These are phyloP conservation scores for Acheta domesticus DNA, from an alignment of 2,888 invertebrate species.

Conservation along the genomic window DNA sequence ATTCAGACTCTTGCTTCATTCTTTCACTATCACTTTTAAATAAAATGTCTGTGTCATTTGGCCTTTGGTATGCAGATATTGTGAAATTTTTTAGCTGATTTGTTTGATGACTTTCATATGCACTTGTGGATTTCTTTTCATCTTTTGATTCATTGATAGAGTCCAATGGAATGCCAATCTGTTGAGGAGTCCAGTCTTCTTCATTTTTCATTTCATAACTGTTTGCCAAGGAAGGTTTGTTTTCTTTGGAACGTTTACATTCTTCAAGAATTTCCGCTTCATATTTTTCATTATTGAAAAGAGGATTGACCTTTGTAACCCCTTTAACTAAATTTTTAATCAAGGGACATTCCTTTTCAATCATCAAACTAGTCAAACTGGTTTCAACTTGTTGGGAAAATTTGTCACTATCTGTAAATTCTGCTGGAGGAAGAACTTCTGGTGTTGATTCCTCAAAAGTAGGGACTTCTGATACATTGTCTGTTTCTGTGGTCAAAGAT, in stretches of 20 bases:
- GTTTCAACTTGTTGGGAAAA: neutral
- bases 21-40: constrained; percentile 24
- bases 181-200: constrained; percentile 22
- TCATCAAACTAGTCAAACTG: neutral
- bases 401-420: neutral
- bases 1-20: constrained; percentile 5
- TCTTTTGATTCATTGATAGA: neutral
- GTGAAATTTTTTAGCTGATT: constrained; percentile 41
- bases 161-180: neutral
- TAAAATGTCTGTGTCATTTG: constrained; percentile 25
- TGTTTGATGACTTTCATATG: constrained; percentile 21
- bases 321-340: constrained; percentile 38
- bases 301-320: constrained; percentile 25
- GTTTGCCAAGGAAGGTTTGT: neutral
- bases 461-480: constrained; percentile 39
- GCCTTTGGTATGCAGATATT: constrained; percentile 40
- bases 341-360: neutral
- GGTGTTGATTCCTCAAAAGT: constrained; percentile 46
- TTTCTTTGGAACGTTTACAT: neutral
- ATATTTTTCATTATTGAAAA: constrained; percentile 23
- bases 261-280: constrained; percentile 4
- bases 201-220: neutral
- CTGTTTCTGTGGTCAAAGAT: constrained; percentile 42
- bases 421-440: constrained; percentile 42
- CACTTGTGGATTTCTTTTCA: neutral